Base-by-base conservation (phyloP, 2,888 invertebrate species). In the Saturnia pavonia region DNA sequence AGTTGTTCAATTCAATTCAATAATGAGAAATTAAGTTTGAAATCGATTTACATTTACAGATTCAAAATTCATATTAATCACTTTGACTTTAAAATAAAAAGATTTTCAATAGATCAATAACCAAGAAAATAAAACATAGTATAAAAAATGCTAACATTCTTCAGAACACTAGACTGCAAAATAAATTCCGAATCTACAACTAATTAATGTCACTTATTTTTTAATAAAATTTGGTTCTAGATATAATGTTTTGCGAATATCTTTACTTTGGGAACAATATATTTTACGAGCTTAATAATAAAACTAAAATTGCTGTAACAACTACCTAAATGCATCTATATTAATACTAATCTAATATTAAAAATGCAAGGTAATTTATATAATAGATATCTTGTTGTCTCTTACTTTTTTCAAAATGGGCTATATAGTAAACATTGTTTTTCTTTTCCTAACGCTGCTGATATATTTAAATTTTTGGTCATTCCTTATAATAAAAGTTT, bases 401-500 rank as follows among this genome's bases (percentile, higher is more conserved):
- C 2, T 34, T 34, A 34, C 34, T 9, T 43, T 43, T 43, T 43
- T 22, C 54, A 22, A 54, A 1, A 22, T 11, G 22, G 22, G 54
- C 11, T 22, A 22, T n/a, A 54, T 11, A 54, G 22, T 60, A 60
- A 60, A 27, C 25, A 11, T 1, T 60, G 6, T 60, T 60, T 27
- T 27, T 57, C 12, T 57, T 14, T 60, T 25, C 11, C 25, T 57
- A 25, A 57, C n/a, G 8, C 27, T 60, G 14, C 3, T 2, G 25
- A 60, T 27, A 60, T 60, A 14, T 60, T 25, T 14, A 25, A 60
- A 60, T 60, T 27, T 60, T 60, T 60, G 57, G 57, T 60, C 57
- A 25, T 60, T 60, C 14, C 12, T 60, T 60, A 60, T 27, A 60
- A 27, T 60, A 25, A 60, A 60, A 60, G 27, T 25, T 60, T 60